These are phyloP conservation scores for Phaetusa simplex DNA, from an alignment of 2,113 vertebrate species.

Conservation along the genomic window DNA sequence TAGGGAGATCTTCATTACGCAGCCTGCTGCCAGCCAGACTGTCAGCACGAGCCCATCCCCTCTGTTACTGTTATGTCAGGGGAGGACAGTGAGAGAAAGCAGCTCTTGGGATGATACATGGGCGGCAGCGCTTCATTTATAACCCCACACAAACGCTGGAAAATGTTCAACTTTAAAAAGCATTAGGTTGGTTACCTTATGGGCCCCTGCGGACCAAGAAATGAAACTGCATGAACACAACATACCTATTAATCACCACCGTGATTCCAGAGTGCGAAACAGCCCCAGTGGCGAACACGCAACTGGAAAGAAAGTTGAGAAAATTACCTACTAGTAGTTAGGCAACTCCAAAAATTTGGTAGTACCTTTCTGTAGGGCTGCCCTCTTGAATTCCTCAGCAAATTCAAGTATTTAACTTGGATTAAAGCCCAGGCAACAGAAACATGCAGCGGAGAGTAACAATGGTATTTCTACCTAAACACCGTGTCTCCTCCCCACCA, in stretches of 20 bases:
- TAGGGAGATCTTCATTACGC: conserved; percentile 37
- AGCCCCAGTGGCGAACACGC: conserved; percentile 2
- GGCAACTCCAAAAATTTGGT: background rate
- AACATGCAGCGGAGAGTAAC: background rate
- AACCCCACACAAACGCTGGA: conserved; percentile 69
- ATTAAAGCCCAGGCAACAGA: background rate
- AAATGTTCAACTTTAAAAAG: conserved; percentile 71
- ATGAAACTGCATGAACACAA: conserved; percentile 65
- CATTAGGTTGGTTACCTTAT: conserved; percentile 69
- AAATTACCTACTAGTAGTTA: background rate
- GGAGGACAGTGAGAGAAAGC: conserved; percentile 75
- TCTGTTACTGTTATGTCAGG: conserved; percentile 63
- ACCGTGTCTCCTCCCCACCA: background rate
- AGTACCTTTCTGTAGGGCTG: background rate
- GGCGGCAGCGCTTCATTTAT: conserved; percentile 69
- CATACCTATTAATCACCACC: conserved; percentile 70
- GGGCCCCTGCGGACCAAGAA: conserved; percentile 63
- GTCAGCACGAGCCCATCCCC: conserved; percentile 36
- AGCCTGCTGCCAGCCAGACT: conserved; percentile 34
- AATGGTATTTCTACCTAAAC: background rate
- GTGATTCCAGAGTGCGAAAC: conserved; percentile 59
- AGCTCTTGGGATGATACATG: conserved; percentile 72
- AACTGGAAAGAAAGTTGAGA: conserved; percentile 20
- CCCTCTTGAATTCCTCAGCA: background rate
- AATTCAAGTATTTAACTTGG: background rate